Percentiles rank a stretch among this genome's conserved stretches.
Conservation (phyloP, 2,888 invertebrate genomes). For the Meghimatium bilineatum region DNA sequence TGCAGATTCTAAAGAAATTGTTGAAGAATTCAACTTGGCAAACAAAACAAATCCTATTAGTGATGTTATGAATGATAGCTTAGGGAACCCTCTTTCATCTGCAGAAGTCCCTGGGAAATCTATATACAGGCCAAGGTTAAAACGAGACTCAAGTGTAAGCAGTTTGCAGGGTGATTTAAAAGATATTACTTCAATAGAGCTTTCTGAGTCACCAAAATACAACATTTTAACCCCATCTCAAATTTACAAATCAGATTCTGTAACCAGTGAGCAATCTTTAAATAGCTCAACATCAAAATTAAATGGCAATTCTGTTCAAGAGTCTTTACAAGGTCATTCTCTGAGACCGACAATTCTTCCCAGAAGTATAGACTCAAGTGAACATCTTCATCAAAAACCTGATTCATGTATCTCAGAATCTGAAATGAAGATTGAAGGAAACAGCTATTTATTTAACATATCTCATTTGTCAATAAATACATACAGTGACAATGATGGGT, state of each 20-base stretch:
- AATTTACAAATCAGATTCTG: not conserved
- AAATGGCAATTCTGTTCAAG: not conserved
- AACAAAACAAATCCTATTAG: not conserved
- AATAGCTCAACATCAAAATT: not conserved
- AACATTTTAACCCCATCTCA: not conserved
- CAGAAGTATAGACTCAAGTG: not conserved
- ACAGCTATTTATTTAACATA: not conserved
- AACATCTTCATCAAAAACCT: not conserved
- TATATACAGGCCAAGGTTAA: constrained; percentile 6
- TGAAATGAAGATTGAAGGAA: not conserved
- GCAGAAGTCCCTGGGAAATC: not conserved
- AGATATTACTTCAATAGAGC: not conserved
- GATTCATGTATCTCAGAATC: not conserved
- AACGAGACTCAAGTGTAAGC: not conserved
- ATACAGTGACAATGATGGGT: not conserved
- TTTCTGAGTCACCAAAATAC: not conserved
- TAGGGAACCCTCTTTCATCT: not conserved
- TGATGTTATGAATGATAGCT: not conserved
- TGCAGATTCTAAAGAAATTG: not conserved
- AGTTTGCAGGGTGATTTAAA: not conserved
- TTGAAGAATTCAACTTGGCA: not conserved
- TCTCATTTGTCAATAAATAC: not conserved
- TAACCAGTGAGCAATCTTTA: not conserved
- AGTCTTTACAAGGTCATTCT: not conserved
- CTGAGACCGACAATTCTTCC: not conserved